Base-by-base conservation (phyloP, 2,888 invertebrate species). In the Amphipoea lucens region DNA sequence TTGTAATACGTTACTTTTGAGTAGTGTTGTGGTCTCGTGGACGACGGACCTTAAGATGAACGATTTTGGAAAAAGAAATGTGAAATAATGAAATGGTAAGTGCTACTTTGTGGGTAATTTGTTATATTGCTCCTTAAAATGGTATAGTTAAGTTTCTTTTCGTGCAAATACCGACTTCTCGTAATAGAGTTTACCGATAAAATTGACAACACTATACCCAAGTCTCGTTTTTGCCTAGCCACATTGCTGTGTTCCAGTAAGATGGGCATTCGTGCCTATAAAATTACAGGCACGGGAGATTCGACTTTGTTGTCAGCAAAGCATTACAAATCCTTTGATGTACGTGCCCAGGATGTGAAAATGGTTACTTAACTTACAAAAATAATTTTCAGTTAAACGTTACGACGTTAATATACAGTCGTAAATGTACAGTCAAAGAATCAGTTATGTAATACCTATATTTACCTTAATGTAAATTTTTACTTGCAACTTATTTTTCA, bases 51-150 rank as follows among this genome's bases (percentile, higher is more conserved):
- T 71, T 62, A 62, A 36, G 65, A 79, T 73, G 42, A 73, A 79
- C 42, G 51, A 67, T 78, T 62, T 67, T 78, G 4, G 42, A 20
- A 62, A 65, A 48, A 65, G 48, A 14, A 36, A 60, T 42, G 42
- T 17, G 14, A 60, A 60, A 79, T 73, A 79, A 79, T 78, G 12
- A 65, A 79, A 72, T 42, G 12, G 29, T 51, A 42, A 72, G 48
- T 79, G 40, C 6, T 79, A 17, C 57, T 71, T 79, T 48, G 17
- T n/a, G 17, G 65, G 20, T 57, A 70, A 65, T 79, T 71, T 65
- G 23, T 60, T 68, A 54, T 1, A 62, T 54, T 78, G 51, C 51
- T 54, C 11, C 51, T 45, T 45, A 11, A n/a, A 42, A 36, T 63
- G 9, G 48, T 48, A 42, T n/a, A 77, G 17, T 29, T 42, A 54